Percentiles rank a stretch among this genome's conserved stretches.
These are phyloP conservation scores for Charina bottae DNA, from an alignment of 2,113 vertebrate species.

Conservation along the genomic window DNA sequence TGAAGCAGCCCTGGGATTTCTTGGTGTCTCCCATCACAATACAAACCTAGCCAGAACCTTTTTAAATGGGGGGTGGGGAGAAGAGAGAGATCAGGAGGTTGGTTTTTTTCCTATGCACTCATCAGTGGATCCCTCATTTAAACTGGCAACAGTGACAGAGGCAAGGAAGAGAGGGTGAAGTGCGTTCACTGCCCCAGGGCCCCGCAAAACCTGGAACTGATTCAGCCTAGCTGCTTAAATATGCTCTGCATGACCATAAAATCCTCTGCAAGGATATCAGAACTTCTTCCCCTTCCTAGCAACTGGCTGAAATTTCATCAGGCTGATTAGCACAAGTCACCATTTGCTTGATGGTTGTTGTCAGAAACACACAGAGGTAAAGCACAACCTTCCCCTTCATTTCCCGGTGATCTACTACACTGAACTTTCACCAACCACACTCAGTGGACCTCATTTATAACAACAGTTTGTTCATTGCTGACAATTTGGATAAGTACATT, in stretches of 20 bases:
- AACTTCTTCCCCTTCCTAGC: conserved; percentile 60
- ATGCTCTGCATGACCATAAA: conserved; percentile 59
- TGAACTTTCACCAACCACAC: conserved; percentile 42
- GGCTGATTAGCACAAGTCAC: conserved; percentile 64
- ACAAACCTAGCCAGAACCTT: not conserved
- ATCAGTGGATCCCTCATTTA: not conserved
- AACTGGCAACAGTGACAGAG: not conserved
- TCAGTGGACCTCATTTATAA: conserved; percentile 30
- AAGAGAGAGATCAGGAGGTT: not conserved
- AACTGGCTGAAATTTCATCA: conserved; percentile 74
- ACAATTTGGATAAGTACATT: conserved; percentile 27
- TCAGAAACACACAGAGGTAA: conserved; percentile 61
- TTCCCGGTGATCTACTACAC: conserved; percentile 28
- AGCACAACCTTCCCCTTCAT: conserved; percentile 36
- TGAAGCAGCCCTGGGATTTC: not conserved
- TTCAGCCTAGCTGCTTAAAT: conserved; percentile 37
- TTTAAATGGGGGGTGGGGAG: not conserved
- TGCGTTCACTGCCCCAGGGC: not conserved
- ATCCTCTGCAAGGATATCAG: conserved; percentile 65
- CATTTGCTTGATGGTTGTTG: conserved; percentile 49
- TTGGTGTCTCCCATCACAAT: not conserved
- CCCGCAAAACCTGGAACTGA: not conserved
- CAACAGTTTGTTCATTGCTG: conserved; percentile 51
- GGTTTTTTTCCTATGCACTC: not conserved
- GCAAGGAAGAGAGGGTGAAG: not conserved